These are phyloP conservation scores for Arrhopalites spinosus DNA, from an alignment of 2,888 invertebrate species.

Conservation along the genomic window DNA sequence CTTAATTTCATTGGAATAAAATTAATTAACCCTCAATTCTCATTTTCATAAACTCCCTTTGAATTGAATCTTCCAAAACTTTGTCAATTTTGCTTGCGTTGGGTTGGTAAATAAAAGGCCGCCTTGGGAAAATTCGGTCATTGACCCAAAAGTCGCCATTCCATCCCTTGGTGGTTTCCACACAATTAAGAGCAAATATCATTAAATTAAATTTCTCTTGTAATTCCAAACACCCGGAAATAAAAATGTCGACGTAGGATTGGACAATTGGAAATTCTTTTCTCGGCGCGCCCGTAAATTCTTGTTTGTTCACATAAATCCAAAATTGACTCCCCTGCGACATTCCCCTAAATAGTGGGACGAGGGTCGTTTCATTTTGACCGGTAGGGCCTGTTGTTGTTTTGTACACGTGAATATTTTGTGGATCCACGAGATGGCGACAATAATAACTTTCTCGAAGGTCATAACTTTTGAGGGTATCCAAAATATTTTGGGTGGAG, in stretches of 20 bases:
- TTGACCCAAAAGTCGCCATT: not conserved
- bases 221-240: not conserved
- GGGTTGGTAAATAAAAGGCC: not conserved
- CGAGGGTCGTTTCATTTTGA: no score
- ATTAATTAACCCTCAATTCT: no score
- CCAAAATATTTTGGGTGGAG: no score
- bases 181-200: not conserved
- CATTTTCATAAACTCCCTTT: no score
- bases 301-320: conserved; percentile 11
- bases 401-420: not conserved
- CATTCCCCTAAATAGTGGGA: no score
- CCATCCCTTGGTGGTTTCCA: not conserved
- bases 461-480: not conserved
- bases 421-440: not conserved
- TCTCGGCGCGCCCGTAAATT: not conserved
- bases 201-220: not conserved
- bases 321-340: not conserved
- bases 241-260: not conserved
- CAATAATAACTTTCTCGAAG: not conserved
- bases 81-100: not conserved
- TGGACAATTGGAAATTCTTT: not conserved
- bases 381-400: no score
- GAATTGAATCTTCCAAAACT: not conserved
- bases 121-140: not conserved
- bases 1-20: no score